Conservation (phyloP, 2,113 vertebrate genomes). For the Archocentrus centrarchus region DNA sequence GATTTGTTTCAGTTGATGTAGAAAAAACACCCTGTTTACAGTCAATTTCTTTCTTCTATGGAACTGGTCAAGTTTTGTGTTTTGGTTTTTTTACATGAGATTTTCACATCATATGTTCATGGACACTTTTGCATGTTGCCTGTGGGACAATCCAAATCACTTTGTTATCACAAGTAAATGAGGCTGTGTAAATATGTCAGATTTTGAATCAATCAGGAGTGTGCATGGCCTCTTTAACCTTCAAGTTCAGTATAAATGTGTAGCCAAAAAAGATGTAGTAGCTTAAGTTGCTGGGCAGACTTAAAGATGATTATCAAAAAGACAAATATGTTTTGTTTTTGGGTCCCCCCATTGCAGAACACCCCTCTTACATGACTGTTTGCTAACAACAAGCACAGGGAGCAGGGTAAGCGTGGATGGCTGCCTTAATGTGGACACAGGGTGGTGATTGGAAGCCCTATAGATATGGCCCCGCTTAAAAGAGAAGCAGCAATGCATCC, state of each 20-base stretch:
- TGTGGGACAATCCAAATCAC: constrained; percentile 24
- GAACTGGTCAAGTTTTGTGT: constrained; percentile 44
- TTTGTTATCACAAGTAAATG: constrained; percentile 56
- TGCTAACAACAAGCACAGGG: constrained; percentile 46
- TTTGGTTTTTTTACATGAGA: constrained; percentile 4
- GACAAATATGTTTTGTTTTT: constrained; percentile 34
- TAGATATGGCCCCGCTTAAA: constrained; percentile 45
- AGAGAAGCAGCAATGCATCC: constrained; percentile 6
- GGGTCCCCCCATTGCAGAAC: constrained; percentile 13
- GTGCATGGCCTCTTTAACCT: constrained; percentile 46
- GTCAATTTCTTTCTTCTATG: constrained; percentile 35
- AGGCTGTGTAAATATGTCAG: constrained; percentile 31
- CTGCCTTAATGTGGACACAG: constrained; percentile 10
- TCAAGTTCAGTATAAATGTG: constrained; percentile 43
- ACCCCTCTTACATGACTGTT: constrained; percentile 23
- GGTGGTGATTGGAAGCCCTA: constrained; percentile 25
- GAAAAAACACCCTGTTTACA: constrained; percentile 10
- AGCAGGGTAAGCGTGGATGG: constrained; percentile 11
- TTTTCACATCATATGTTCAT: constrained; percentile 43
- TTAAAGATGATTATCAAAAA: constrained; percentile 65
- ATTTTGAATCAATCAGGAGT: constrained; percentile 38
- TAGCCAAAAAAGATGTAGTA: constrained; percentile 55
- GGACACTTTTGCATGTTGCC: constrained; percentile 38
- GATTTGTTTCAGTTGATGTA: constrained; percentile 32
- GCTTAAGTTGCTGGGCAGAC: constrained; percentile 48